Evolutionary conservation across 2,797 vertebrate species (phyloP).

Genomic region (Hoplostethus mediterraneus): DNA sequence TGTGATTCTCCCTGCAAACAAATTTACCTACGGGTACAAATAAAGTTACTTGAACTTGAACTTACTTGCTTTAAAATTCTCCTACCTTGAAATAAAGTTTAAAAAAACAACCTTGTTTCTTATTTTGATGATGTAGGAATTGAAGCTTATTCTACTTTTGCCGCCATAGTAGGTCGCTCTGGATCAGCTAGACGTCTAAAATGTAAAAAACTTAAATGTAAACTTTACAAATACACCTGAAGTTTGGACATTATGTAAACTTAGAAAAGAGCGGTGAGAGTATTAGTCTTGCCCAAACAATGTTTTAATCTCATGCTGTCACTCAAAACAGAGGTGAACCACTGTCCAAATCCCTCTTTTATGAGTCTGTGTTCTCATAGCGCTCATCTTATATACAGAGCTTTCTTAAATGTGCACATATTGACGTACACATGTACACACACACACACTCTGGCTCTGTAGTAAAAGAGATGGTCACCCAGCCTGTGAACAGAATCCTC

Average conservation of each 20-base stretch:
- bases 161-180: not conserved
- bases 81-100: too few relatives aligned
- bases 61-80: too few relatives aligned
- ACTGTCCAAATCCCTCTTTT: conserved; percentile 37
- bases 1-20: too few relatives aligned
- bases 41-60: too few relatives aligned
- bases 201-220: not conserved
- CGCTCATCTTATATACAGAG: conserved; percentile 1
- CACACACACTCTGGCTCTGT: not conserved
- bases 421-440: not conserved
- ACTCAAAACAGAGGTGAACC: conserved; percentile 36
- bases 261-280: not conserved
- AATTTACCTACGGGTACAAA: too few relatives aligned
- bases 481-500: conserved; percentile 25
- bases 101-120: not conserved
- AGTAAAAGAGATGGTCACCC: conserved; percentile 9
- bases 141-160: not conserved
- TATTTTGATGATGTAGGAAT: conserved; percentile 4
- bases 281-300: conserved; percentile 20
- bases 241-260: conserved; percentile 9
- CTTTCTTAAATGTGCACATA: not conserved
- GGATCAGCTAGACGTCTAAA: not conserved
- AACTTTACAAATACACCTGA: not conserved
- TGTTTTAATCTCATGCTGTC: conserved; percentile 17
- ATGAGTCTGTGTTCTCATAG: conserved; percentile 15